Evolutionary conservation across 2,888 invertebrate species (phyloP).

Genomic region (Tipula helvola): DNA sequence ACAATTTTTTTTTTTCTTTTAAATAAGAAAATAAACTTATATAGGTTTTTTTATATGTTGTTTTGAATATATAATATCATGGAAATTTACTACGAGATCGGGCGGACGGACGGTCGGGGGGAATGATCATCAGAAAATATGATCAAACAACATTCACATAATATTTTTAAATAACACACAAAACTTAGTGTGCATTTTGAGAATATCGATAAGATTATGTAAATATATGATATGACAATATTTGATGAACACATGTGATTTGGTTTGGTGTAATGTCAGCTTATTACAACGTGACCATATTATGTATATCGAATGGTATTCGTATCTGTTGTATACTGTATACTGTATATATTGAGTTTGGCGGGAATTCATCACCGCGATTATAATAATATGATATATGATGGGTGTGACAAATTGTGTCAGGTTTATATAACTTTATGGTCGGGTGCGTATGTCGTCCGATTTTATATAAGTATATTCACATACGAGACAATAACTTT

Average conservation of each 20-base stretch:
- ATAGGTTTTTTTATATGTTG: background rate
- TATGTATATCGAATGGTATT: background rate
- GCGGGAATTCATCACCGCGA: background rate
- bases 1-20: background rate
- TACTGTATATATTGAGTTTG: background rate
- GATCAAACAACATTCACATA: background rate
- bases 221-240: background rate
- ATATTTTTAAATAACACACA: background rate
- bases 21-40: background rate
- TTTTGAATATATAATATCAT: background rate
- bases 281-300: background rate
- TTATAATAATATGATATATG: background rate
- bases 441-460: background rate
- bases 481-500: background rate
- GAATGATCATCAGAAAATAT: background rate
- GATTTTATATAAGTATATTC: background rate
- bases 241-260: background rate
- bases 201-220: background rate
- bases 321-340: background rate
- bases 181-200: background rate
- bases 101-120: background rate
- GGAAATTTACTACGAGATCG: background rate
- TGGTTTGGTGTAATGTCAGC: background rate
- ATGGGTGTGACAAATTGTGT: constrained; percentile 4
- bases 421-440: background rate